A percentile compares a stretch with the other conserved stretches of the same genome.
Evolutionary conservation across 2,113 vertebrate genomes (phyloP).

Genomic region (Solea solea): DNA sequence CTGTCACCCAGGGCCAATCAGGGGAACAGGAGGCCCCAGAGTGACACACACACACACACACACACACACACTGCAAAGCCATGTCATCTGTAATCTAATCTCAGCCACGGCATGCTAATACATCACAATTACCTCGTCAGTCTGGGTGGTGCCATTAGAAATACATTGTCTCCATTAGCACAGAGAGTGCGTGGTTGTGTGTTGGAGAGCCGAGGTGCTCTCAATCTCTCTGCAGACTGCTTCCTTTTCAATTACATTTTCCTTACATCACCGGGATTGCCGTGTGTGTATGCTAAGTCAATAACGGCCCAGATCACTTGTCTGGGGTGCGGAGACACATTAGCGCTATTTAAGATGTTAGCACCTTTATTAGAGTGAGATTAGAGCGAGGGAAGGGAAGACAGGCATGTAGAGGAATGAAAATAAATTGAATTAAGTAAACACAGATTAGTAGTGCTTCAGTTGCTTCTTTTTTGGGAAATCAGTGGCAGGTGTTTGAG

Average conservation of each 20-base stretch:
- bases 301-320: slow-evolving; percentile 58
- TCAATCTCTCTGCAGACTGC: slow-evolving; percentile 55
- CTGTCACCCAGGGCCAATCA: slow-evolving; percentile 48
- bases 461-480: slow-evolving; percentile 1
- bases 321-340: slow-evolving; percentile 45
- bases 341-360: slow-evolving; percentile 52
- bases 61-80: slow-evolving; percentile 30
- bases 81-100: slow-evolving; percentile 70
- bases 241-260: slow-evolving; percentile 72
- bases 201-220: slow-evolving; percentile 34
- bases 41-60: slow-evolving; percentile 4
- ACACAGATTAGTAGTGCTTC: background rate
- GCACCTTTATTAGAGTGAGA: slow-evolving; percentile 50
- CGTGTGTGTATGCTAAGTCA: slow-evolving; percentile 52
- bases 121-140: slow-evolving; percentile 71
- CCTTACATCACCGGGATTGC: slow-evolving; percentile 59
- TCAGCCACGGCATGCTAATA: slow-evolving; percentile 62
- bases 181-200: slow-evolving; percentile 33
- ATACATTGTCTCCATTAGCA: slow-evolving; percentile 69
- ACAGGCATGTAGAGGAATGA: background rate
- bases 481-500: slow-evolving; percentile 6
- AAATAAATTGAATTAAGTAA: too few relatives aligned
- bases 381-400: background rate
- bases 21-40: slow-evolving; percentile 29
- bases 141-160: slow-evolving; percentile 71